Evolutionary conservation across 2,888 invertebrate genomes (phyloP).

Genomic region (Noctua comes): DNA sequence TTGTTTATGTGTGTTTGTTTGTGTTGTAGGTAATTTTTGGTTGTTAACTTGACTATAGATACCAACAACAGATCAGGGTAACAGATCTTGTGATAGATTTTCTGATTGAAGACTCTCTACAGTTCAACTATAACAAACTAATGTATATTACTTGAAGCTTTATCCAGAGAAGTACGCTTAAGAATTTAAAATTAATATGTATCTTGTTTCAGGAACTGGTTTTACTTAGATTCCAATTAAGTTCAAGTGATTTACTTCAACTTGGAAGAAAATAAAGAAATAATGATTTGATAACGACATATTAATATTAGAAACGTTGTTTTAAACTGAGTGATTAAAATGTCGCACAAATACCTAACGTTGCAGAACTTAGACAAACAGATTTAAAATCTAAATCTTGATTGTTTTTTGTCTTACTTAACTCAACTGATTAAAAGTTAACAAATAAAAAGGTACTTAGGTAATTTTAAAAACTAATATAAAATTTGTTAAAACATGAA

Average conservation of each 20-base stretch:
- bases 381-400: not conserved
- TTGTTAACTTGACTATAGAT: too few species aligned
- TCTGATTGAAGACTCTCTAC: not conserved
- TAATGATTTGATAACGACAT: not conserved
- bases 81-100: not conserved
- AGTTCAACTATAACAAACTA: not conserved
- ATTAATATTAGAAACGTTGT: not conserved
- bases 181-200: not conserved
- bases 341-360: not conserved
- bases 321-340: not conserved
- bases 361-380: not conserved
- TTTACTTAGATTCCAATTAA: slow-evolving; percentile 1
- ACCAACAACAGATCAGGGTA: too few species aligned
- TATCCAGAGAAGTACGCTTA: not conserved
- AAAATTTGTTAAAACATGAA: too few species aligned
- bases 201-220: not conserved
- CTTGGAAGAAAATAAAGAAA: slow-evolving; percentile 1
- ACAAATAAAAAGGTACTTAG: too few species aligned
- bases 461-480: too few species aligned
- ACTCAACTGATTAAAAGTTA: too few species aligned
- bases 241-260: slow-evolving; percentile 9
- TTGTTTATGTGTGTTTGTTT: too few species aligned
- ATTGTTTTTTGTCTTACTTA: too few species aligned
- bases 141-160: not conserved
- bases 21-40: too few species aligned